Conservation (phyloP, 2,888 invertebrate species). For the Rhamphomyia laevipes region DNA sequence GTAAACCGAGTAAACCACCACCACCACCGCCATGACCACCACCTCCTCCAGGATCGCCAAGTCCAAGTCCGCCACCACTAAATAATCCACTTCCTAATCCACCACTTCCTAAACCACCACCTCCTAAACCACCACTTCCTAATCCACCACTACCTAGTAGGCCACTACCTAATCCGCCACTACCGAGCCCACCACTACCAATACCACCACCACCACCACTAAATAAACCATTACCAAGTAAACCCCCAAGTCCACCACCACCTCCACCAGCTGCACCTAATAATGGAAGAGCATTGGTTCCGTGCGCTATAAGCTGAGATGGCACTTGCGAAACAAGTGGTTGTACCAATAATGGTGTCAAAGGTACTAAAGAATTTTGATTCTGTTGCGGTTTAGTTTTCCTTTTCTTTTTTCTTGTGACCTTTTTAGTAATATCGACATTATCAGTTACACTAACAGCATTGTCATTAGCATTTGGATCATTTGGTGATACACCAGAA, state of each 20-base stretch:
- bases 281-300: neutral
- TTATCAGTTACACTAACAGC: neutral
- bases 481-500: neutral
- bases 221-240: neutral
- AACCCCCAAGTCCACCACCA: neutral
- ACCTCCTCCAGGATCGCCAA: neutral
- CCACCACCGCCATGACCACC: neutral
- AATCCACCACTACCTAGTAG: constrained; percentile 5
- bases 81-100: neutral
- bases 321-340: neutral
- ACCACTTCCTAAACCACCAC: neutral
- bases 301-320: neutral
- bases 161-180: neutral
- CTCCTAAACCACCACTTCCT: neutral
- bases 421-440: neutral
- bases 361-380: too few species aligned
- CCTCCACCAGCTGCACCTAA: neutral
- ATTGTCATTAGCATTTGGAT: neutral
- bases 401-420: neutral
- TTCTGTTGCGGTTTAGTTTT: neutral
- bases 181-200: neutral
- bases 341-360: neutral
- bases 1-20: neutral
- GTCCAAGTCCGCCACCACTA: neutral
- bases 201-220: neutral